Conservation (phyloP, 1,140 invertebrate genomes). For the Drosophila takahashii region DNA sequence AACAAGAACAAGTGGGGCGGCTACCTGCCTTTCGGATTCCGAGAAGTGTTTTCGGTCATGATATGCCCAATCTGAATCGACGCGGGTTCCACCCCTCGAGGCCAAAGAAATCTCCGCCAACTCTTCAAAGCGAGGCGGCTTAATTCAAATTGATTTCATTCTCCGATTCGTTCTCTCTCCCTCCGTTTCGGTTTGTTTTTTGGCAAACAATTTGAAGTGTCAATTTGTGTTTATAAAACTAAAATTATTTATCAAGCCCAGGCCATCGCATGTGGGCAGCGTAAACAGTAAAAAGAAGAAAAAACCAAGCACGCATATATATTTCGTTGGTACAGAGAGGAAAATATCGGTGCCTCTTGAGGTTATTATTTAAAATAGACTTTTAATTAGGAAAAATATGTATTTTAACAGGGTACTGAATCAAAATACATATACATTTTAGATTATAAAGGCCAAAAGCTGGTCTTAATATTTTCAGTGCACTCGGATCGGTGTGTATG, state of each 20-base stretch:
- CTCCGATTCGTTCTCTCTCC: constrained; percentile 19
- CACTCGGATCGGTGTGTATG: constrained; percentile 16
- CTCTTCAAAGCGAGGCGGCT: constrained; percentile 52
- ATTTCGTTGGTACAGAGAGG: constrained; percentile 14
- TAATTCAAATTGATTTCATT: constrained; percentile 77
- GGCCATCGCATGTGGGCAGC: constrained; percentile 72
- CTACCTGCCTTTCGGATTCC: constrained; percentile 64
- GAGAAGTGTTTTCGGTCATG: constrained; percentile 58
- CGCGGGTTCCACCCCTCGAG: constrained; percentile 29
- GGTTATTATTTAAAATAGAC: background rate
- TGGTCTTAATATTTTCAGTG: constrained; percentile 3
- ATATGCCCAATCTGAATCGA: constrained; percentile 58
- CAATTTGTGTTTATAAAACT: constrained; percentile 83
- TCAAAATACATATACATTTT: no score
- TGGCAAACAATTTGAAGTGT: constrained; percentile 80
- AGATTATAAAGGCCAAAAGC: no score
- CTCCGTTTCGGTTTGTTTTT: constrained; percentile 22
- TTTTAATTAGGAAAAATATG: background rate
- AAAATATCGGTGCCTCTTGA: background rate
- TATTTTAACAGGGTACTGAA: no score
- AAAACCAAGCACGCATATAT: constrained; percentile 24
- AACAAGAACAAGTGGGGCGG: constrained; percentile 50
- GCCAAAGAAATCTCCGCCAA: constrained; percentile 44
- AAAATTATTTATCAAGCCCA: constrained; percentile 75
- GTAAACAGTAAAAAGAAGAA: constrained; percentile 67